Conservation (phyloP, 2,113 vertebrate genomes). For the Oreochromis niloticus region DNA sequence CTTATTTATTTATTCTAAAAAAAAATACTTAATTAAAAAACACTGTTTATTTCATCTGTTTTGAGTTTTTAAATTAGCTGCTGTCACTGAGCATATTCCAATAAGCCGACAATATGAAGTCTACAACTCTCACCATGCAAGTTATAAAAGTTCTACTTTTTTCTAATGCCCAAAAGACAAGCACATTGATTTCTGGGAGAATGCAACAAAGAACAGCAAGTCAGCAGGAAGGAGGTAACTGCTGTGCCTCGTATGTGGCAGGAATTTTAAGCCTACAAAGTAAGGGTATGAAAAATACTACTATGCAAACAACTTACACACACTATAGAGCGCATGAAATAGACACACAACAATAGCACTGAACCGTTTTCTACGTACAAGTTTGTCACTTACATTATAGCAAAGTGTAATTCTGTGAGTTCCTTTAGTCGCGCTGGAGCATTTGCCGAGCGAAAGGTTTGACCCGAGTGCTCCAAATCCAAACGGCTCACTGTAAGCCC, state of each 20-base stretch:
- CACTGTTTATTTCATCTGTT: neutral
- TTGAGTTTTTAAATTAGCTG: neutral
- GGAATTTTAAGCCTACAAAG: conserved; percentile 57
- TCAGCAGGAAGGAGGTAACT: conserved; percentile 47
- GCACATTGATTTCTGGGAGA: neutral
- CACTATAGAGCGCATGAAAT: neutral
- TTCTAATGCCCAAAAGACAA: neutral
- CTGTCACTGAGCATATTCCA: neutral
- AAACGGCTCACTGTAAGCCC: conserved; percentile 31
- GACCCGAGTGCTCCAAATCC: conserved; percentile 37
- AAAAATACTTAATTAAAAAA: neutral
- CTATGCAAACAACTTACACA: neutral
- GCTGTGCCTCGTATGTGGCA: conserved; percentile 48
- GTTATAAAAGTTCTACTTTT: neutral
- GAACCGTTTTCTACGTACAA: neutral
- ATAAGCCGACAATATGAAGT: neutral
- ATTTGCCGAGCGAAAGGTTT: conserved; percentile 39
- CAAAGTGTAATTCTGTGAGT: neutral
- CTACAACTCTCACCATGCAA: neutral
- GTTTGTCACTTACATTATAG: neutral
- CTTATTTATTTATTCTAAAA: neutral
- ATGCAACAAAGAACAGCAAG: conserved; percentile 34
- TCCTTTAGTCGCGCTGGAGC: neutral
- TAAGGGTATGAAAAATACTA: conserved; percentile 2
- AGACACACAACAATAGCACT: neutral